phyloP scores from a whole-genome alignment of 2,888 invertebrate species.

The Xylota segnis region DNA sequence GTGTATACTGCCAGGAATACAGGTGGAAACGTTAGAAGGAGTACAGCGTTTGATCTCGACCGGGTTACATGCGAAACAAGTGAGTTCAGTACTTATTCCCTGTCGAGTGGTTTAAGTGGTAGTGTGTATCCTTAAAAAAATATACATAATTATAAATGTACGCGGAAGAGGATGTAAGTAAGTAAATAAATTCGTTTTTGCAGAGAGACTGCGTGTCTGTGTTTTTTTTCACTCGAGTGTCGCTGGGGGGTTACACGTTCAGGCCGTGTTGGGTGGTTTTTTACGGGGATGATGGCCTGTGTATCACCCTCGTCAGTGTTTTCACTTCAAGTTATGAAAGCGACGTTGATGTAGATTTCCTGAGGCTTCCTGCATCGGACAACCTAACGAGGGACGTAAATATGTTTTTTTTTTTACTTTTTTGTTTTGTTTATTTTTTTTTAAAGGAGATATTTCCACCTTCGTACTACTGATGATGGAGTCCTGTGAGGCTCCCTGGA shows the following conservation, averaged over 20 bases:
- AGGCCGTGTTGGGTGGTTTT: neutral
- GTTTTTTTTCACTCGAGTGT: neutral
- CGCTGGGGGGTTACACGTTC: slow-evolving; percentile 5
- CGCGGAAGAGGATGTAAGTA: neutral
- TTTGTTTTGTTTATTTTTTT: neutral
- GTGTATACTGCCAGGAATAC: neutral
- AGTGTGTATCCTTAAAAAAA: slow-evolving; percentile 6
- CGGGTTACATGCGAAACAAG: neutral
- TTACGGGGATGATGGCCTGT: neutral
- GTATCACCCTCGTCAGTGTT: slow-evolving; percentile 16
- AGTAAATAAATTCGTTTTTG: neutral
- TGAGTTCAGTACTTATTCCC: slow-evolving; percentile 15
- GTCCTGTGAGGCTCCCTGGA: slow-evolving; percentile 12
- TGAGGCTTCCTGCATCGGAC: slow-evolving; percentile 6
- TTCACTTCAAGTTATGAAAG: slow-evolving; percentile 18
- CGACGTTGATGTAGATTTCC: slow-evolving; percentile 44
- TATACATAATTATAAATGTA: slow-evolving; percentile 28
- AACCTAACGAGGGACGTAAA: slow-evolving; percentile 15
- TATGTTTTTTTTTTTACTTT: neutral
- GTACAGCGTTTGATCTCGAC: slow-evolving; percentile 15
- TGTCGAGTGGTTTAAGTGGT: neutral
- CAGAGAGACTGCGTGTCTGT: slow-evolving; percentile 8
- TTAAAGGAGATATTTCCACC: slow-evolving; percentile 9
- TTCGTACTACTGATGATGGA: slow-evolving; percentile 5
- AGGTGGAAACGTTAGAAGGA: neutral